Percentiles rank a stretch among this genome's conserved stretches.
These are phyloP conservation scores for Furnarius figulus DNA, from an alignment of 2,113 vertebrate species.

Conservation along the genomic window DNA sequence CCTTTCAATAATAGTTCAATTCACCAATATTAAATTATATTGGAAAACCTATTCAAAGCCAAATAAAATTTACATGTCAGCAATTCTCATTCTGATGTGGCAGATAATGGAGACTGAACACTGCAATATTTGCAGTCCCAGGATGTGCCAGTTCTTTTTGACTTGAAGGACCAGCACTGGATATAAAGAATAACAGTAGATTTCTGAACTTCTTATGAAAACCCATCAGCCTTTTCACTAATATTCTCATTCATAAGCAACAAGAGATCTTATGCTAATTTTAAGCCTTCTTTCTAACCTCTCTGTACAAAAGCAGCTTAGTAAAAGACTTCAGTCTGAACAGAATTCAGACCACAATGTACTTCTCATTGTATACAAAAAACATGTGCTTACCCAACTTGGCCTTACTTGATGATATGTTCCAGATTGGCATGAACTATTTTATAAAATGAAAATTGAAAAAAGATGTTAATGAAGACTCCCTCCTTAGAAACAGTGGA, in stretches of 20 bases:
- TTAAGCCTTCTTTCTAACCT: neutral
- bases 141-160: neutral
- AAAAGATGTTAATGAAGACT: neutral
- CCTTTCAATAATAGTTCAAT: neutral
- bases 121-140: neutral
- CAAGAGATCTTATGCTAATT: neutral
- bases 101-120: neutral
- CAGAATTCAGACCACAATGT: neutral
- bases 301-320: neutral
- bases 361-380: neutral
- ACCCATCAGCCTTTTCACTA: neutral
- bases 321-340: neutral
- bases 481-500: neutral
- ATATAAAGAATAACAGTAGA: neutral
- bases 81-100: neutral
- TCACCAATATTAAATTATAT: neutral
- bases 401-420: conserved; percentile 14
- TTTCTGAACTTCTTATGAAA: neutral
- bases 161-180: neutral
- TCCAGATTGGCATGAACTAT: neutral
- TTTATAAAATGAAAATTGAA: conserved; percentile 13
- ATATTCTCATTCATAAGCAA: neutral
- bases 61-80: neutral
- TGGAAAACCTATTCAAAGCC: neutral
- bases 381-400: conserved; percentile 20